Evolutionary conservation across 2,113 vertebrate species (phyloP).

Genomic region (Mormyrus lacerda): DNA sequence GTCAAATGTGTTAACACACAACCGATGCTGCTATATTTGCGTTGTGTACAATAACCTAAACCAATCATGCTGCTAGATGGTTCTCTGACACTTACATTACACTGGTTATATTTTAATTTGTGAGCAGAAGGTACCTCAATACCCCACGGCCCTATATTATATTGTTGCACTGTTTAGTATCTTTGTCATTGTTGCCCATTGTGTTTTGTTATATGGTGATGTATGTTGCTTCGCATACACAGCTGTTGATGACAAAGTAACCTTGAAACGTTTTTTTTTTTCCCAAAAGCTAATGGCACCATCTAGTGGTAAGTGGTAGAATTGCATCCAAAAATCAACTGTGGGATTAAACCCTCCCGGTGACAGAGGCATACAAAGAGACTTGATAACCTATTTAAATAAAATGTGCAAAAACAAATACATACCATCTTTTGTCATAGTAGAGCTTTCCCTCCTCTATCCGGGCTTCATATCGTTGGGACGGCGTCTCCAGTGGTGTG

Average conservation of each 20-base stretch:
- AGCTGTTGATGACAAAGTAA: not conserved
- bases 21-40: not conserved
- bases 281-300: constrained; percentile 25
- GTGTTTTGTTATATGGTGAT: not conserved
- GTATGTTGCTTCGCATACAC: not conserved
- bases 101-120: not conserved
- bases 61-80: not conserved
- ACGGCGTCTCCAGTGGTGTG: constrained; percentile 76
- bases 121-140: not conserved
- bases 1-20: not conserved
- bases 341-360: not conserved
- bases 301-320: constrained; percentile 47
- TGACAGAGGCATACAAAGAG: not conserved
- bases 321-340: not conserved
- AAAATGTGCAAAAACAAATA: not conserved
- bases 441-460: constrained; percentile 97
- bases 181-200: not conserved
- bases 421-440: constrained; percentile 96
- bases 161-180: not conserved
- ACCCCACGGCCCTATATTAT: not conserved
- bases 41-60: not conserved
- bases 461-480: constrained; percentile 87
- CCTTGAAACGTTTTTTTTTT: not conserved
- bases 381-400: not conserved
- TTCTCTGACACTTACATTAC: too few species aligned